Evolutionary conservation across 2,113 vertebrate genomes (phyloP).

Genomic region (Phoenicopterus ruber): DNA sequence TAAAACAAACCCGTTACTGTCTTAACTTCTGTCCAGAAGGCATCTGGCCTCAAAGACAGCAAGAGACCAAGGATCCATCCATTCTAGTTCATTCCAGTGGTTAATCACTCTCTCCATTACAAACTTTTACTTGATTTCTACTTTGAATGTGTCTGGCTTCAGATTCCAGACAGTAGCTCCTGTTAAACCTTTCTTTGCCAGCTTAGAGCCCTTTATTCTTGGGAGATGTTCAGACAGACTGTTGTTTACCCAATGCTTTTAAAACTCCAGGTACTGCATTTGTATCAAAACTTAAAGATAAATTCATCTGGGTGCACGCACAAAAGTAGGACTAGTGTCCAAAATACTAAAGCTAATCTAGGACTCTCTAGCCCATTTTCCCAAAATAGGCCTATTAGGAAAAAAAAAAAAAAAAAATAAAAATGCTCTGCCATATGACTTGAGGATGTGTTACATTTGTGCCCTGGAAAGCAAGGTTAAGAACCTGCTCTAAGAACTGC

Average conservation of each 20-base stretch:
- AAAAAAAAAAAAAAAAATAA: neutral
- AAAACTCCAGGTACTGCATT: neutral
- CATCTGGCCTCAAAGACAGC: neutral
- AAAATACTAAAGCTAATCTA: slow-evolving; percentile 60
- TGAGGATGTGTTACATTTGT: slow-evolving; percentile 6
- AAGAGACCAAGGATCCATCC: neutral
- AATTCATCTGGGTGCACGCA: neutral
- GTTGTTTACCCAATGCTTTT: neutral
- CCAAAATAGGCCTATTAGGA: slow-evolving; percentile 34
- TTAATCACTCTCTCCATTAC: neutral
- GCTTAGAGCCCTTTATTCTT: neutral
- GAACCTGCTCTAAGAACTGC: neutral
- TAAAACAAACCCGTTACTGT: neutral
- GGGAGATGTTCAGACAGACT: neutral
- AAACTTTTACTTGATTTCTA: neutral
- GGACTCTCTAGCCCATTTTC: slow-evolving; percentile 65
- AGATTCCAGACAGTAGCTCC: neutral
- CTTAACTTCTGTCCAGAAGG: neutral
- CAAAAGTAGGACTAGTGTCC: slow-evolving; percentile 55
- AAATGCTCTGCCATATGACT: slow-evolving; percentile 12
- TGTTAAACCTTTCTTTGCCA: neutral
- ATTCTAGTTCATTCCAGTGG: neutral
- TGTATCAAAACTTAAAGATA: neutral
- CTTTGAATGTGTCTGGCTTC: neutral
- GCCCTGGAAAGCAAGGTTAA: slow-evolving; percentile 39